Conservation (phyloP, 1,140 invertebrate species). For the Drosophila malerkotliana region DNA sequence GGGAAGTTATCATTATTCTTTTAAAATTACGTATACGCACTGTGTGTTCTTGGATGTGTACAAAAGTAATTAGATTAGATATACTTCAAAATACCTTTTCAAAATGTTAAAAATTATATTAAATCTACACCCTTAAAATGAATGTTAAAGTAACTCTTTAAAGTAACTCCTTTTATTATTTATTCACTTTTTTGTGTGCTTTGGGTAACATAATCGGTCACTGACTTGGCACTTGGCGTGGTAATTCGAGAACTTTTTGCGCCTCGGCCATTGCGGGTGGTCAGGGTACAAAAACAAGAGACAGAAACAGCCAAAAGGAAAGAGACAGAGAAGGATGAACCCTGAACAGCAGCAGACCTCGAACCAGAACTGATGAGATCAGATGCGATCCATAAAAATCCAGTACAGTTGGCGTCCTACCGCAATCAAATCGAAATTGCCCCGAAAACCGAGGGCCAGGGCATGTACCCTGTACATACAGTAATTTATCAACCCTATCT, state of each 20-base stretch:
- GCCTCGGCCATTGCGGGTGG: conserved; percentile 66
- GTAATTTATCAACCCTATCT: conserved; percentile 64
- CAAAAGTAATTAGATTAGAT: too few relatives aligned
- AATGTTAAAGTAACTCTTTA: too few relatives aligned
- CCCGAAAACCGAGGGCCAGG: conserved; percentile 46
- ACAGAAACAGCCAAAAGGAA: not conserved
- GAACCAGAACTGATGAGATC: conserved; percentile 32
- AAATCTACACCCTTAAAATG: not conserved
- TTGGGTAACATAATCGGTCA: conserved; percentile 82
- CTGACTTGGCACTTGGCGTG: conserved; percentile 79
- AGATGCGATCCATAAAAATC: conserved; percentile 24
- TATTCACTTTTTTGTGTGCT: conserved; percentile 41
- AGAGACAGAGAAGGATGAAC: not conserved
- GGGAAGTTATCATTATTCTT: not conserved
- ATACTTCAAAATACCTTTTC: too few relatives aligned
- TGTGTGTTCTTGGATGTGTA: not conserved
- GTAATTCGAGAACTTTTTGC: conserved; percentile 79
- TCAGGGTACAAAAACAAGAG: conserved; percentile 36
- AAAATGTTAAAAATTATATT: not conserved
- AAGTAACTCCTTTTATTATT: not conserved
- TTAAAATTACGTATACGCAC: not conserved
- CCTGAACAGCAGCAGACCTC: conserved; percentile 20
- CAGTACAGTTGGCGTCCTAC: conserved; percentile 64
- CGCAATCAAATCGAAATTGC: conserved; percentile 68
- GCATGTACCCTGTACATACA: conserved; percentile 34